These are phyloP conservation scores for Scaeva pyrastri DNA, from an alignment of 2,888 invertebrate species.

Conservation along the genomic window DNA sequence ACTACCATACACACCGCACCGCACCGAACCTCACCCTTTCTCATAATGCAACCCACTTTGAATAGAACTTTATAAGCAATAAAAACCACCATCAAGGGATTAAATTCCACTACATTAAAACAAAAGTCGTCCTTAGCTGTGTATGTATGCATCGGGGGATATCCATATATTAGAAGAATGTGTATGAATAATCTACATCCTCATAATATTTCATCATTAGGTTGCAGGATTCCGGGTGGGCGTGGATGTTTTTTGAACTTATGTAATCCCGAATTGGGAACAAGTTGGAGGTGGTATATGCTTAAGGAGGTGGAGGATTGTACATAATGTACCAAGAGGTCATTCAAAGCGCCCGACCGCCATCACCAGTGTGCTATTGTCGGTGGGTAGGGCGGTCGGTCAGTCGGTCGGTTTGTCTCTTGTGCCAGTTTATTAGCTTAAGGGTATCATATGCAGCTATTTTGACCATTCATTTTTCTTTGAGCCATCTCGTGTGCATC, in stretches of 20 bases:
- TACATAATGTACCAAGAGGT: conserved; percentile 26
- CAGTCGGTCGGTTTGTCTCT: conserved; percentile 21
- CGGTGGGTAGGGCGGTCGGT: background rate
- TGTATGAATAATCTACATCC: background rate
- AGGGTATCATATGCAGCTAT: conserved; percentile 52
- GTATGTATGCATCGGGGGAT: background rate
- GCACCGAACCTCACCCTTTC: background rate
- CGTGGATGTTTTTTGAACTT: background rate
- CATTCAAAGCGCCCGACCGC: too few species aligned
- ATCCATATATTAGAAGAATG: background rate
- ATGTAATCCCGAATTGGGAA: conserved; percentile 19
- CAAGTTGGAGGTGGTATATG: background rate
- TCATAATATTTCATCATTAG: conserved; percentile 25
- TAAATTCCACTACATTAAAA: conserved; percentile 47
- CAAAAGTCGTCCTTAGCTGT: conserved; percentile 18
- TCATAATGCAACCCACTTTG: background rate
- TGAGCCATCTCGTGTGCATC: conserved; percentile 46
- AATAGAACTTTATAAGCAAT: conserved; percentile 12
- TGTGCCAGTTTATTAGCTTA: conserved; percentile 50
- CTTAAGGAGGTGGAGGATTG: background rate
- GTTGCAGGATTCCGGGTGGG: background rate
- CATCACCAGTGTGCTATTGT: background rate
- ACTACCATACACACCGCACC: background rate
- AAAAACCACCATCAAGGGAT: conserved; percentile 44
- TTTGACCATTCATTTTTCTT: conserved; percentile 52